Percentiles rank a stretch among this genome's conserved stretches.
Evolutionary conservation across 35 echinoderm and acorn worm genomes (phyloP).

Genomic region (Stichopus chloronotus): DNA sequence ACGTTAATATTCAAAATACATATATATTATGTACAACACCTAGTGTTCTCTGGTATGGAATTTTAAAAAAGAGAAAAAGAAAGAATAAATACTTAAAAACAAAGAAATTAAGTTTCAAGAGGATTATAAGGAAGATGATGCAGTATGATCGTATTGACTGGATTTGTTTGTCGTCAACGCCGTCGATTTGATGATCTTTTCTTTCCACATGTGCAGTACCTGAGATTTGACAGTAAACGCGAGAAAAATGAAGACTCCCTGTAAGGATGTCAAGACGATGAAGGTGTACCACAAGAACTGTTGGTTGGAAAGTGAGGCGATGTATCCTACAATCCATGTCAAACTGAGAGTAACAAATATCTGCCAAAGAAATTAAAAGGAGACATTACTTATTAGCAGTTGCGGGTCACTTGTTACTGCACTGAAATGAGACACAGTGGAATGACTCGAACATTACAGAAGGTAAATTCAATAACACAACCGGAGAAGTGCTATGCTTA

Average conservation of each 20-base stretch:
- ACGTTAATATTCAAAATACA: no score
- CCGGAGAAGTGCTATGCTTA: no score
- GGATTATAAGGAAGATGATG: background rate
- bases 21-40: no score
- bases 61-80: no score
- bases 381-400: no score
- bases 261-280: conserved; percentile 75
- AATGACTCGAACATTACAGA: no score
- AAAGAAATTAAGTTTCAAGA: no score
- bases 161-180: background rate
- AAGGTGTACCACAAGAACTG: conserved; percentile 69
- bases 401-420: no score
- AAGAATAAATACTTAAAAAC: no score
- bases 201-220: conserved; percentile 53
- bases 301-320: conserved; percentile 53
- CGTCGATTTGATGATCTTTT: background rate
- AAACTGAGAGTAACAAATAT: conserved; percentile 71
- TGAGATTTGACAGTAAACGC: conserved; percentile 67
- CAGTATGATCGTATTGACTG: background rate
- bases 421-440: no score
- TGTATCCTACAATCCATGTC: conserved; percentile 70
- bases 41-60: no score
- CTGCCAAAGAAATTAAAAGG: conserved; percentile 28
- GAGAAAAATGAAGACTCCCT: conserved; percentile 74
- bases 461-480: no score